phyloP scores from a whole-genome alignment of 1,140 invertebrate genomes.

The Bombus picipes region DNA sequence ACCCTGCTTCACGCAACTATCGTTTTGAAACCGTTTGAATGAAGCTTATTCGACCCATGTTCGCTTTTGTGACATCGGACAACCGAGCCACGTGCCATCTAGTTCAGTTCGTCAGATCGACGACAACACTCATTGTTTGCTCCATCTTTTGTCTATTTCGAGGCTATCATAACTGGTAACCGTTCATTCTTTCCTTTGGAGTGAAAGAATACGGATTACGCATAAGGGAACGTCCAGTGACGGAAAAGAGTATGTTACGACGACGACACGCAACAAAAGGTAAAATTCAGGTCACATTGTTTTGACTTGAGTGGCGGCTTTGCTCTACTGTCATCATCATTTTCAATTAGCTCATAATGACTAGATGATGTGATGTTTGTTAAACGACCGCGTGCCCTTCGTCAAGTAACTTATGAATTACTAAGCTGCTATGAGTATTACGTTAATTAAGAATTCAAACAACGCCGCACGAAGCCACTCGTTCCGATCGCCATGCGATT shows the following conservation, averaged over 20 bases:
- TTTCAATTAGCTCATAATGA: slow-evolving; percentile 75
- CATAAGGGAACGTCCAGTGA: not conserved
- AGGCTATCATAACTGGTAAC: not conserved
- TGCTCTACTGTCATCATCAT: slow-evolving; percentile 70
- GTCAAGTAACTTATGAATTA: slow-evolving; percentile 71
- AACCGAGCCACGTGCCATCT: slow-evolving; percentile 31
- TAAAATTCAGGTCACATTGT: slow-evolving; percentile 57
- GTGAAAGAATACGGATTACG: not conserved
- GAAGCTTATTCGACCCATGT: not conserved
- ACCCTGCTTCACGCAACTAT: not conserved
- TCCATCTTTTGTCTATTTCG: not conserved
- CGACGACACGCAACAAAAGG: not conserved
- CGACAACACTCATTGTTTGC: slow-evolving; percentile 15
- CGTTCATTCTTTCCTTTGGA: not conserved
- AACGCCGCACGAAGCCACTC: slow-evolving; percentile 50
- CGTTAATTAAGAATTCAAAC: slow-evolving; percentile 73
- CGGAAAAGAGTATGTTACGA: not conserved
- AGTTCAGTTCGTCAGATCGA: not conserved
- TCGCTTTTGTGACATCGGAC: slow-evolving; percentile 1
- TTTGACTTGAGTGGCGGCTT: slow-evolving; percentile 57
- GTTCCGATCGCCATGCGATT: not conserved
- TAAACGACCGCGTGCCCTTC: slow-evolving; percentile 16
- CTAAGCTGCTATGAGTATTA: slow-evolving; percentile 64
- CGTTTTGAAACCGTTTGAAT: not conserved
- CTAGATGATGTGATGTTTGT: slow-evolving; percentile 55